These are phyloP conservation scores for Aphidoletes aphidimyza DNA, from an alignment of 2,888 invertebrate species.

Conservation along the genomic window DNA sequence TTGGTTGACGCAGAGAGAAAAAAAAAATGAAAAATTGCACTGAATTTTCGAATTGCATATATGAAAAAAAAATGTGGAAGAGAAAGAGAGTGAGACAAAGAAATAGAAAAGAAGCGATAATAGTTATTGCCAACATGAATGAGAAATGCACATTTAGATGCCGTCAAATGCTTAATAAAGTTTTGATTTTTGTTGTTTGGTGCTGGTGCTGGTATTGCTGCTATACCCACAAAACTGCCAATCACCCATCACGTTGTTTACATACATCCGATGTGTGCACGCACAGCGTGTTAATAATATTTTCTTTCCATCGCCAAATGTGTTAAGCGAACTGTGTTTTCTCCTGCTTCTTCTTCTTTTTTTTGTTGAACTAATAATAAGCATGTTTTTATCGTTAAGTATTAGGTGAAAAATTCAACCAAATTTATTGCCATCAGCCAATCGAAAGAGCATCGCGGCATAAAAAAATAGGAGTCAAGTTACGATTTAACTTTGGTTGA, in stretches of 20 bases:
- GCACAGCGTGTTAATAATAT: neutral
- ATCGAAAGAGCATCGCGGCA: neutral
- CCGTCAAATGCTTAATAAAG: constrained; percentile 11
- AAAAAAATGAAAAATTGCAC: neutral
- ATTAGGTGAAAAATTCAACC: neutral
- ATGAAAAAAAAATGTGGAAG: no score
- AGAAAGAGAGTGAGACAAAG: neutral
- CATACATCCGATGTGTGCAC: neutral
- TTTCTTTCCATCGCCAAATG: no score
- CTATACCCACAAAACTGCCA: no score
- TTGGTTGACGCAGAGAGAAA: no score
- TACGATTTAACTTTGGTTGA: no score
- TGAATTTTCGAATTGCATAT: no score
- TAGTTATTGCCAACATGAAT: constrained; percentile 34
- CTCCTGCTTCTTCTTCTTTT: no score
- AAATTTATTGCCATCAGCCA: neutral
- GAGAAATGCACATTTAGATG: neutral
- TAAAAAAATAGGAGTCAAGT: neutral
- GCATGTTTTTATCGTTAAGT: neutral
- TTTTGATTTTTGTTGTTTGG: neutral
- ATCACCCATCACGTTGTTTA: neutral
- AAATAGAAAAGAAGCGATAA: constrained; percentile 29
- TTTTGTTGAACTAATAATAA: neutral
- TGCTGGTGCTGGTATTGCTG: no score
- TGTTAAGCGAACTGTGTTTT: no score